Percentiles rank a stretch among this genome's conserved stretches.
These are phyloP conservation scores for Turdus rufiventris DNA, from an alignment of 2,113 vertebrate genomes.

Conservation along the genomic window DNA sequence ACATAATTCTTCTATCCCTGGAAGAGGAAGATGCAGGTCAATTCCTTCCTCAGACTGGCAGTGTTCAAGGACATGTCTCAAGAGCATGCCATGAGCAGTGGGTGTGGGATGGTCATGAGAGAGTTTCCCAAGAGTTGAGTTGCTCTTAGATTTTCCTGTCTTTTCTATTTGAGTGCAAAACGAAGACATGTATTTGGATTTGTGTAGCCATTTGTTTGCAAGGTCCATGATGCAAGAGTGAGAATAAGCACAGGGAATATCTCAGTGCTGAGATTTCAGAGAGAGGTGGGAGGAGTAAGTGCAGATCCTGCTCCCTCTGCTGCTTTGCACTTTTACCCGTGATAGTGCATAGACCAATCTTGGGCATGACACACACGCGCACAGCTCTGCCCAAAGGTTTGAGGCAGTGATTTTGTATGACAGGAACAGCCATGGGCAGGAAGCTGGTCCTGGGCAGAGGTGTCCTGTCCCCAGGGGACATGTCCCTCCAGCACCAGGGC, in stretches of 20 bases:
- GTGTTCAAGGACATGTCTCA: neutral
- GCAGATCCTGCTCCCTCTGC: neutral
- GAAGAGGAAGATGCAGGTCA: neutral
- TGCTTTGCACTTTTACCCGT: neutral
- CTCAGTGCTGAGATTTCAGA: neutral
- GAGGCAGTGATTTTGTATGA: fast-evolving
- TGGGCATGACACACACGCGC: neutral
- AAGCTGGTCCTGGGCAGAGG: neutral
- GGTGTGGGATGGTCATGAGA: neutral
- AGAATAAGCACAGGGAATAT: neutral
- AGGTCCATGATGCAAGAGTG: neutral
- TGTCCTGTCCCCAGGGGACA: fast-evolving
- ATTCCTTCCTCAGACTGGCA: neutral
- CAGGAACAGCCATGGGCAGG: neutral
- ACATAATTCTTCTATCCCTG: neutral
- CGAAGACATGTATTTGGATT: neutral
- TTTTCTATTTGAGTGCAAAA: neutral
- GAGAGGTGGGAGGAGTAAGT: neutral
- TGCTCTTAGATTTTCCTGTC: neutral
- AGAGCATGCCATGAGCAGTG: neutral
- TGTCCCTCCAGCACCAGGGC: neutral
- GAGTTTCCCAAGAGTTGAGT: neutral
- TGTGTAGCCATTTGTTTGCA: neutral
- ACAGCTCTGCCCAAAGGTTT: neutral
- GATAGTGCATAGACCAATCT: neutral